Evolutionary conservation across 2,797 vertebrate species (phyloP).

Genomic region (Sebastes vulpes): DNA sequence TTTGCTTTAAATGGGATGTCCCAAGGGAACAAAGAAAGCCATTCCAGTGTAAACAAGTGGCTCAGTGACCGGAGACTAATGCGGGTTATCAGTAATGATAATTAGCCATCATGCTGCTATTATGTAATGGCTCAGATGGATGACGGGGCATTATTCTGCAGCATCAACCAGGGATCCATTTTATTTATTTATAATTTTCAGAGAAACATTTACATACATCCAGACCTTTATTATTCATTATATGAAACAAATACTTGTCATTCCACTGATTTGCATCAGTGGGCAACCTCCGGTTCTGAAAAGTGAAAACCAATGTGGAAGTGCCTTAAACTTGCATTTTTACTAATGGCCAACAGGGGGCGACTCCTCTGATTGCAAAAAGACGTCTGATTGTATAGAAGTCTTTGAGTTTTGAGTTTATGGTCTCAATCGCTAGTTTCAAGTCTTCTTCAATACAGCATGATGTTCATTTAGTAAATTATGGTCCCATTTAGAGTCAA

Average conservation of each 20-base stretch:
- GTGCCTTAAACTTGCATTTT: too few relatives aligned
- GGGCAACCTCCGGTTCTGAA: too few relatives aligned
- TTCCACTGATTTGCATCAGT: neutral
- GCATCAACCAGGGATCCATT: slow-evolving; percentile 21
- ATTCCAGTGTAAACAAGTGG: slow-evolving; percentile 38
- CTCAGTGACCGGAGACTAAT: slow-evolving; percentile 61
- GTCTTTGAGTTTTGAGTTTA: too few relatives aligned
- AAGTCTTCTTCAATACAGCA: too few relatives aligned
- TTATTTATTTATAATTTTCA: slow-evolving; percentile 22
- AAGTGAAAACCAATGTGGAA: too few relatives aligned
- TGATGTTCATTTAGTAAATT: too few relatives aligned
- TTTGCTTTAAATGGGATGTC: slow-evolving; percentile 37
- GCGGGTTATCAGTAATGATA: slow-evolving; percentile 45
- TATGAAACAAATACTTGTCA: neutral
- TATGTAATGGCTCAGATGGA: slow-evolving; percentile 39
- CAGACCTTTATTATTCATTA: neutral
- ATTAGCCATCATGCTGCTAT: slow-evolving; percentile 52
- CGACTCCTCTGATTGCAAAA: too few relatives aligned
- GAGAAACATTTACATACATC: slow-evolving; percentile 2
- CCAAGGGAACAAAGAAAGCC: slow-evolving; percentile 28
- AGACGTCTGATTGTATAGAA: too few relatives aligned
- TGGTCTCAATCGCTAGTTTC: too few relatives aligned
- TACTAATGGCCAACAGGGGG: too few relatives aligned
- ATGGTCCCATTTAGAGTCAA: too few relatives aligned
- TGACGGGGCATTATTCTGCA: slow-evolving; percentile 33